These are phyloP conservation scores for Clarias macrocephalus DNA, from an alignment of 2,113 vertebrate genomes.

Conservation along the genomic window DNA sequence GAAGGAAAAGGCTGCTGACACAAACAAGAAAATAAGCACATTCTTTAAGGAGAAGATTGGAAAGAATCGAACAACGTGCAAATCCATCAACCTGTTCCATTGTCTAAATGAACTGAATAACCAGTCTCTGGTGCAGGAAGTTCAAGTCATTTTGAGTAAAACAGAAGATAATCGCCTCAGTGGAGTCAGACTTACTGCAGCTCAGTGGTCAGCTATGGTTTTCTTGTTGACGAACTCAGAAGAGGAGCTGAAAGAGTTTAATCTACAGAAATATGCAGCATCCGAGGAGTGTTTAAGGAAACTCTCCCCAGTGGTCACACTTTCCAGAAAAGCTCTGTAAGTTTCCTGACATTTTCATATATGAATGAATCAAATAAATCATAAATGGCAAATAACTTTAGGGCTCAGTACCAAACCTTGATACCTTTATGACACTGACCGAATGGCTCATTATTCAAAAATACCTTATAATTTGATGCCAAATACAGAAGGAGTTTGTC, in stretches of 20 bases:
- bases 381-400: no score
- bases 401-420: no score
- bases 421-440: no score
- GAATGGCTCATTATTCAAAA: no score
- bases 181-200: background rate
- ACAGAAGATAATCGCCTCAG: background rate
- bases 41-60: slow-evolving; percentile 23
- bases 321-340: slow-evolving; percentile 18
- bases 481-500: no score
- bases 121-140: background rate
- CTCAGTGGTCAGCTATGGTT: slow-evolving; percentile 28
- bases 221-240: slow-evolving; percentile 23
- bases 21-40: background rate
- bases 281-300: background rate
- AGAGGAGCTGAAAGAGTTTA: slow-evolving; percentile 4
- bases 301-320: background rate
- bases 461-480: no score
- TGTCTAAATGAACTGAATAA: slow-evolving; percentile 14
- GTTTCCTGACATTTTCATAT: background rate
- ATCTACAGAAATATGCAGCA: background rate
- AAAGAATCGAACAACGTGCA: background rate
- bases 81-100: slow-evolving; percentile 15
- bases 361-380: no score
- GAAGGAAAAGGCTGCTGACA: background rate
- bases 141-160: background rate